Conservation (phyloP, 2,113 vertebrate genomes). For the Pangasianodon hypophthalmus region DNA sequence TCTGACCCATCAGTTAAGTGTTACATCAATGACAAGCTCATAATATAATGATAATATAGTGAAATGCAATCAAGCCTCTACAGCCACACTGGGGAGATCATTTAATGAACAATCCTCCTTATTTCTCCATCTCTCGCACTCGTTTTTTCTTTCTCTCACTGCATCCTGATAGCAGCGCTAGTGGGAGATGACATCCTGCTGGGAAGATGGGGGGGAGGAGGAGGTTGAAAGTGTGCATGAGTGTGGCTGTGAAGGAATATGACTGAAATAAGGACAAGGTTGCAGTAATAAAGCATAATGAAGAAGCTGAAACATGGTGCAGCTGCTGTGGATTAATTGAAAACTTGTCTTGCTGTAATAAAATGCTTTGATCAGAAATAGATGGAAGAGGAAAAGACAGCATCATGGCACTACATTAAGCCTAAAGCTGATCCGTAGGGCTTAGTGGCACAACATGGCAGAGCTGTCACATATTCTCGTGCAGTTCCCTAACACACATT, state of each 20-base stretch:
- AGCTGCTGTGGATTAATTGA: not conserved
- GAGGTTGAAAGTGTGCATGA: not conserved
- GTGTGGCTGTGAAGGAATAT: constrained; percentile 18
- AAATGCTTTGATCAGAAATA: not conserved
- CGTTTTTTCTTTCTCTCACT: constrained; percentile 34
- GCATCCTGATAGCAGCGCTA: constrained; percentile 8
- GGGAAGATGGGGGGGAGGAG: not conserved
- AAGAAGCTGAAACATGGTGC: not conserved
- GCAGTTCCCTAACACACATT: no score
- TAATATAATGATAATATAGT: not conserved
- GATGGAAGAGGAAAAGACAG: not conserved
- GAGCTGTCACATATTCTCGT: not conserved
- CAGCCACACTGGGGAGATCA: constrained; percentile 18
- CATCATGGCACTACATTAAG: not conserved
- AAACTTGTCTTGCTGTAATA: not conserved
- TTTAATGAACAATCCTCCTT: constrained; percentile 3
- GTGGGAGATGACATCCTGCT: not conserved
- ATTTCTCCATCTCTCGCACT: constrained; percentile 24
- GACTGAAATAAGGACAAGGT: constrained; percentile 20
- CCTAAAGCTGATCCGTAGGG: not conserved
- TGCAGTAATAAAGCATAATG: constrained; percentile 15
- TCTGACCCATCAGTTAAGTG: not conserved
- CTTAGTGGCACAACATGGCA: constrained; percentile 3
- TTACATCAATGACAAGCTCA: not conserved
- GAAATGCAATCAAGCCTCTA: not conserved